A percentile compares a stretch with the other conserved stretches of the same genome.
Evolutionary conservation across 1,140 invertebrate genomes (phyloP).

Genomic region (Eriosoma lanigerum): DNA sequence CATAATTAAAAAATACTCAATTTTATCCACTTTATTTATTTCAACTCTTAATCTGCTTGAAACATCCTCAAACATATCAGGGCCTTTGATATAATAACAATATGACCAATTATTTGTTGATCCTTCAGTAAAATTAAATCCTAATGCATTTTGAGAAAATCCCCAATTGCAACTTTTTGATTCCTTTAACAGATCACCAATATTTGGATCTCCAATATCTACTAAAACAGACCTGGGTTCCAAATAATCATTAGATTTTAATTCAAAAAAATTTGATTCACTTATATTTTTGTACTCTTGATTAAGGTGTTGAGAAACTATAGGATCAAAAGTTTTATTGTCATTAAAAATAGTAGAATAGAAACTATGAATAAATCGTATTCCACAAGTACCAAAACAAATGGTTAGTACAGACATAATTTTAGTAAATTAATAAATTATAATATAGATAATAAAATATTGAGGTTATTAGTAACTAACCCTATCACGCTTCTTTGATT

Average conservation of each 20-base stretch:
- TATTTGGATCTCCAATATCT: constrained; percentile 28
- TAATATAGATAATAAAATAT: constrained; percentile 14
- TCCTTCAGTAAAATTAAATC: constrained; percentile 38
- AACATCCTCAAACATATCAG: constrained; percentile 45
- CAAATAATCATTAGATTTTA: constrained; percentile 34
- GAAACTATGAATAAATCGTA: constrained; percentile 19
- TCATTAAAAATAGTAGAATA: constrained; percentile 48
- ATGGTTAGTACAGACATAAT: constrained; percentile 41
- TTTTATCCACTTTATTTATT: constrained; percentile 39
- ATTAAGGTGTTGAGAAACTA: background rate
- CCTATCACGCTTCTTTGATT: constrained; percentile 50
- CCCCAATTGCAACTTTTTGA: constrained; percentile 29
- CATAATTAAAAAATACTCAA: constrained; percentile 39
- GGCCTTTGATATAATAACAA: constrained; percentile 42
- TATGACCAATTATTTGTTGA: constrained; percentile 46
- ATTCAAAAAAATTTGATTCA: constrained; percentile 35
- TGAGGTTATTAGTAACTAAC: constrained; percentile 25
- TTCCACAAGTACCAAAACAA: constrained; percentile 46
- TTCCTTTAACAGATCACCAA: background rate
- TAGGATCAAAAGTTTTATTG: constrained; percentile 27
- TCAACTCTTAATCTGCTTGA: constrained; percentile 22
- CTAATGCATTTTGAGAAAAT: constrained; percentile 35
- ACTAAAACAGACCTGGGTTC: constrained; percentile 42
- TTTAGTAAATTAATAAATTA: background rate
- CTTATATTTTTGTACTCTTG: constrained; percentile 35